Conservation (phyloP, 2,113 vertebrate species). For the Cavia porcellus region DNA sequence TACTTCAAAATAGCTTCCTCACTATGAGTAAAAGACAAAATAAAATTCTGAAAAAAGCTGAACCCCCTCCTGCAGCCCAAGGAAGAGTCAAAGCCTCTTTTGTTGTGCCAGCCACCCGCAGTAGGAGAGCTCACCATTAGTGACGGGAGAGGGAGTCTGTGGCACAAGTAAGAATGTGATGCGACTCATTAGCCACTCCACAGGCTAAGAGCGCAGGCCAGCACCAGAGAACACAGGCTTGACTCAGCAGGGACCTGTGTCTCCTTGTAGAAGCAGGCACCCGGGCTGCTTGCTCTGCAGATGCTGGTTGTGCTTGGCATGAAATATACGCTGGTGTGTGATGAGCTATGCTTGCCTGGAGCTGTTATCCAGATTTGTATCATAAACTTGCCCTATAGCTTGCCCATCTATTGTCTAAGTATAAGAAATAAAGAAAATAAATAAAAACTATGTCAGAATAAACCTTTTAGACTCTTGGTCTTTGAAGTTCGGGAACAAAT, state of each 20-base stretch:
- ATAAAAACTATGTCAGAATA: not conserved
- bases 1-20: conserved; percentile 48
- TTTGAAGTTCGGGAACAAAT: conserved; percentile 25
- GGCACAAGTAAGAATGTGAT: not conserved
- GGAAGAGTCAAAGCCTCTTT: not conserved
- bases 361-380: not conserved
- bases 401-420: not conserved
- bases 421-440: not conserved
- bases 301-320: not conserved
- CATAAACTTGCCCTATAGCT: not conserved
- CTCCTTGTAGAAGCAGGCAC: not conserved
- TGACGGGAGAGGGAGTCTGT: fast-evolving
- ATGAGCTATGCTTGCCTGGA: not conserved
- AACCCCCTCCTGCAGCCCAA: not conserved
- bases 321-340: not conserved
- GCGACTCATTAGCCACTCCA: not conserved
- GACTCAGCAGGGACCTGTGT: not conserved
- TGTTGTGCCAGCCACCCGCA: not conserved
- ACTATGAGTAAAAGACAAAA: conserved; percentile 33
- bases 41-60: not conserved
- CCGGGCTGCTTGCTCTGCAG: not conserved
- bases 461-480: not conserved
- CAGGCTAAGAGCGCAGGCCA: not conserved
- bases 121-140: not conserved
- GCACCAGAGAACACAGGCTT: not conserved